Evolutionary conservation across 2,888 invertebrate species (phyloP).

Genomic region (Drosophila mettleri): DNA sequence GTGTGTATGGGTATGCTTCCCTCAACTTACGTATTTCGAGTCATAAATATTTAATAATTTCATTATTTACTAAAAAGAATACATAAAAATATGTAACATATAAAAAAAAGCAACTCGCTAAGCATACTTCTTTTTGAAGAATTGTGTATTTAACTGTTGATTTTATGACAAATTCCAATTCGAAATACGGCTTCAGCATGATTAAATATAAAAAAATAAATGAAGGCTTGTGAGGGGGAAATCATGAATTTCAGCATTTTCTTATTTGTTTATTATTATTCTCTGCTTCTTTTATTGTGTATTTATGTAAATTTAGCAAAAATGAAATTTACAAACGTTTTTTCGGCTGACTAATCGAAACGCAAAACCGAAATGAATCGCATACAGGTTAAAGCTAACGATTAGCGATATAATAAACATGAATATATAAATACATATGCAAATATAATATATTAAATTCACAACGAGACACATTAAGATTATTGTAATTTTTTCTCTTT

Average conservation of each 20-base stretch:
- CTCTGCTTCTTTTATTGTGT: neutral
- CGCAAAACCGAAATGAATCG: neutral
- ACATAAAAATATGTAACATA: neutral
- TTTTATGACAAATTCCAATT: constrained; percentile 1
- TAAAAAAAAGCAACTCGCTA: too few relatives aligned
- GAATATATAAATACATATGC: neutral
- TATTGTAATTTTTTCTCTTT: neutral
- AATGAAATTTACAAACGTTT: constrained; percentile 1
- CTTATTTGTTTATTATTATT: neutral
- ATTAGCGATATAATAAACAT: constrained; percentile 16
- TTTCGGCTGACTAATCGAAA: constrained; percentile 69
- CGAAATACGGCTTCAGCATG: constrained; percentile 7
- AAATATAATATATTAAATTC: neutral
- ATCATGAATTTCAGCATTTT: constrained; percentile 16
- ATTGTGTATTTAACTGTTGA: constrained; percentile 31
- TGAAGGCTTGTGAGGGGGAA: constrained; percentile 20
- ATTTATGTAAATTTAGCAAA: neutral
- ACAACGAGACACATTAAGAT: constrained; percentile 2
- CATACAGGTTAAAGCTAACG: constrained; percentile 6
- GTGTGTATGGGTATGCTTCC: constrained; percentile 11
- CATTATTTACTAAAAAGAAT: too few relatives aligned
- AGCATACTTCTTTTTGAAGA: neutral
- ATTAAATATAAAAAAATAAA: constrained; percentile 12
- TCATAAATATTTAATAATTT: too few relatives aligned
- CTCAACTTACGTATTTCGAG: too few relatives aligned